These are phyloP conservation scores for Xiphophorus maculatus DNA, from an alignment of 2,113 vertebrate genomes.

Conservation along the genomic window DNA sequence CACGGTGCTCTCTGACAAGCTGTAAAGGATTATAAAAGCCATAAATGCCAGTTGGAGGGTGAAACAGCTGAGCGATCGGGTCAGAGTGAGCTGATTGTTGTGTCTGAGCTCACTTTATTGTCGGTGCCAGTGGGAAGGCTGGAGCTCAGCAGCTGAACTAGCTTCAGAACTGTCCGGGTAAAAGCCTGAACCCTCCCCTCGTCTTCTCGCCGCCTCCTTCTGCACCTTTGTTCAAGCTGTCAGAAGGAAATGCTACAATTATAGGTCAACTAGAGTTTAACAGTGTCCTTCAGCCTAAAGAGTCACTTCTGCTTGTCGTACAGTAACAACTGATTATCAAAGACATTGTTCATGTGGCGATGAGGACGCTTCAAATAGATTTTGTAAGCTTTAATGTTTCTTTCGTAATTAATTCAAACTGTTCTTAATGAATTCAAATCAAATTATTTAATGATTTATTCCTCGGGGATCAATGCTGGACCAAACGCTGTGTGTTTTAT, in stretches of 20 bases:
- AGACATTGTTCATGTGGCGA: background rate
- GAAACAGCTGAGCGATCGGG: constrained; percentile 6
- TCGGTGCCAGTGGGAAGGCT: background rate
- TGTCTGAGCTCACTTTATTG: background rate
- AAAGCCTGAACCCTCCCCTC: background rate
- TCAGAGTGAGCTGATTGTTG: background rate
- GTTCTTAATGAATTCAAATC: background rate
- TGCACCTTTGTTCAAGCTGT: background rate
- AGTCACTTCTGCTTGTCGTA: background rate
- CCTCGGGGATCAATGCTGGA: constrained; percentile 4
- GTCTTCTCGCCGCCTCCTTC: background rate
- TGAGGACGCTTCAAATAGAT: background rate
- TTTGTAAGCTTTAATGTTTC: background rate
- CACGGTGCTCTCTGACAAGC: background rate
- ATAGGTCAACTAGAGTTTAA: background rate
- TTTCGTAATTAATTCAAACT: background rate
- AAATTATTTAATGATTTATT: background rate
- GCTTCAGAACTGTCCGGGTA: constrained; percentile 8
- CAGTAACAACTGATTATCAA: background rate
- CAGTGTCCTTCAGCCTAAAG: background rate
- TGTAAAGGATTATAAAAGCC: background rate
- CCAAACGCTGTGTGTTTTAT: background rate
- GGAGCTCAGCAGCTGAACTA: constrained; percentile 11
- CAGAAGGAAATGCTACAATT: background rate
- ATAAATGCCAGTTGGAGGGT: background rate